Conservation (phyloP, 2,113 vertebrate genomes). For the Lophotis ruficrista region DNA sequence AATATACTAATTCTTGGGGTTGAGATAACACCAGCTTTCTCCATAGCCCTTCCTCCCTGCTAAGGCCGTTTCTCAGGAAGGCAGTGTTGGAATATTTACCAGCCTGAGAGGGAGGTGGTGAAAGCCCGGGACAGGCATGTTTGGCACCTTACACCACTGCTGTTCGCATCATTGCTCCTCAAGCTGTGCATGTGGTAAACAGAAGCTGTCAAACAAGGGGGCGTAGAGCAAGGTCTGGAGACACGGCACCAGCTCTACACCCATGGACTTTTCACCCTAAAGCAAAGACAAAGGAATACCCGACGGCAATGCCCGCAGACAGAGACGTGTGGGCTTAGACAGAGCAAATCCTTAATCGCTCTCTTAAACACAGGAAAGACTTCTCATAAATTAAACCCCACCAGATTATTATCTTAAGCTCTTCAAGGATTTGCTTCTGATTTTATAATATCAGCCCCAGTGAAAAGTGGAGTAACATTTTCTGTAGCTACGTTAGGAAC, state of each 20-base stretch:
- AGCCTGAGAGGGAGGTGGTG: neutral
- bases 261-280: neutral
- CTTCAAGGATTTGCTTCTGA: constrained; percentile 40
- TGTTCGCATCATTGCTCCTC: accelerated
- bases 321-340: neutral
- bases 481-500: neutral
- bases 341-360: neutral
- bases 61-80: neutral
- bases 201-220: neutral
- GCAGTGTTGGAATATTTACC: neutral
- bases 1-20: neutral
- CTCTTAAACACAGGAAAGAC: neutral
- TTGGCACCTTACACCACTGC: neutral
- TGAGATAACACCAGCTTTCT: neutral
- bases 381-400: constrained; percentile 28
- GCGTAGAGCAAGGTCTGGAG: neutral
- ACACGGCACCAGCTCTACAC: neutral
- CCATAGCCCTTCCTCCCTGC: neutral
- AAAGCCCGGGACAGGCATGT: neutral
- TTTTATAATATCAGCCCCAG: neutral
- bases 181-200: accelerated
- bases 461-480: neutral
- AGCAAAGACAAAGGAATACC: neutral
- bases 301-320: neutral
- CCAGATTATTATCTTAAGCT: constrained; percentile 13